phyloP scores from a whole-genome alignment of 2,113 vertebrate genomes.

The Archocentrus centrarchus region DNA sequence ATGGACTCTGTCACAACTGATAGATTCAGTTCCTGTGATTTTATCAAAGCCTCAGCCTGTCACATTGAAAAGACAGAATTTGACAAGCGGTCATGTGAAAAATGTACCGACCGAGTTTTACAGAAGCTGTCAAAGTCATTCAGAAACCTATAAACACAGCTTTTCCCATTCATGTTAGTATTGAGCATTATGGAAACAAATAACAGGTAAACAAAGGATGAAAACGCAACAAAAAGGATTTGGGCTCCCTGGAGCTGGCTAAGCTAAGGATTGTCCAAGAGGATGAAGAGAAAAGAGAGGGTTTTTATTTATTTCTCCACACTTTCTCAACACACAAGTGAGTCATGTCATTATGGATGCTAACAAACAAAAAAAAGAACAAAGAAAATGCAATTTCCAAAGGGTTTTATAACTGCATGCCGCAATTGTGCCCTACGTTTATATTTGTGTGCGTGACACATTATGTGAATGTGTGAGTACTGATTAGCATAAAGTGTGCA shows the following conservation, averaged over 20 bases:
- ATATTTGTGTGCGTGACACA: background rate
- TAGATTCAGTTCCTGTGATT: background rate
- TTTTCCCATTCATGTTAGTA: conserved; percentile 17
- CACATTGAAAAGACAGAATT: background rate
- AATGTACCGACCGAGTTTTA: conserved; percentile 2
- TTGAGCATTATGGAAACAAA: conserved; percentile 37
- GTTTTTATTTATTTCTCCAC: background rate
- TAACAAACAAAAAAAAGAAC: conserved; percentile 14
- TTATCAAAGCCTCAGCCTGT: background rate
- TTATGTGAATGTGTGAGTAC: background rate
- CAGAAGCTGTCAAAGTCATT: conserved; percentile 5
- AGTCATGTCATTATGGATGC: conserved; percentile 37
- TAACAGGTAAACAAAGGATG: conserved; percentile 40
- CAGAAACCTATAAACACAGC: conserved; percentile 7
- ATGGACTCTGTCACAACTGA: background rate
- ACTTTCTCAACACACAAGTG: conserved; percentile 24
- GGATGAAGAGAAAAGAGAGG: conserved; percentile 5
- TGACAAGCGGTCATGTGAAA: conserved; percentile 22
- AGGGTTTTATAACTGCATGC: background rate
- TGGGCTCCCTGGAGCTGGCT: conserved; percentile 17
- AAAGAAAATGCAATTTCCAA: background rate
- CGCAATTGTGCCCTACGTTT: background rate
- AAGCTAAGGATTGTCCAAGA: conserved; percentile 26
- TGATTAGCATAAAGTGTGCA: conserved; percentile 2
- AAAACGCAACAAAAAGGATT: conserved; percentile 42